These are phyloP conservation scores for Platalea minor DNA, from an alignment of 2,797 vertebrate genomes.

Conservation along the genomic window DNA sequence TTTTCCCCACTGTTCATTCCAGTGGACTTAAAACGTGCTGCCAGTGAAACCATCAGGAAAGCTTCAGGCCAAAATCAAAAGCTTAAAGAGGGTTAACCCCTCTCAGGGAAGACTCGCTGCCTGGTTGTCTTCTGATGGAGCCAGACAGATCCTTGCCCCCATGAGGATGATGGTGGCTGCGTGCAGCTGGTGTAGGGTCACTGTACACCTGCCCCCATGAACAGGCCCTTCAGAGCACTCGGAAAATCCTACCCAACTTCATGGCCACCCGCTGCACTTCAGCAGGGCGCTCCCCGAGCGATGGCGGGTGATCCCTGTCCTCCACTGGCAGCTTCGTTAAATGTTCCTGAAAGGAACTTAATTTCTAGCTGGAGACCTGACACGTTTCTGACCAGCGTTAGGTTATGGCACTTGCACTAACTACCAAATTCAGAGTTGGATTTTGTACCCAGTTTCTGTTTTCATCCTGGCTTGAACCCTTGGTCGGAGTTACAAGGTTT, in stretches of 20 bases:
- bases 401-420: background rate
- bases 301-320: background rate
- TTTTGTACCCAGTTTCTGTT: background rate
- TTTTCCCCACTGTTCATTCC: background rate
- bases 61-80: background rate
- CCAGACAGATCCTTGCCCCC: background rate
- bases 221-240: background rate
- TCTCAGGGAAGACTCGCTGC: background rate
- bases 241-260: background rate
- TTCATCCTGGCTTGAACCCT: background rate
- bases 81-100: background rate
- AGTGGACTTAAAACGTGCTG: background rate
- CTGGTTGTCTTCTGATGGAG: background rate
- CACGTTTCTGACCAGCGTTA: rapidly evolving
- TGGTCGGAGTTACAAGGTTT: background rate
- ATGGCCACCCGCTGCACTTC: background rate
- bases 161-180: background rate
- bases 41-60: background rate
- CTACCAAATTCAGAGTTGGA: background rate
- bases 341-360: background rate
- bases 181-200: background rate
- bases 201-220: background rate
- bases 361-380: background rate
- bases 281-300: rapidly evolving
- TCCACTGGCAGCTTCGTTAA: background rate